Base-by-base conservation (phyloP, 2,113 vertebrate species). In the Eonycteris spelaea region DNA sequence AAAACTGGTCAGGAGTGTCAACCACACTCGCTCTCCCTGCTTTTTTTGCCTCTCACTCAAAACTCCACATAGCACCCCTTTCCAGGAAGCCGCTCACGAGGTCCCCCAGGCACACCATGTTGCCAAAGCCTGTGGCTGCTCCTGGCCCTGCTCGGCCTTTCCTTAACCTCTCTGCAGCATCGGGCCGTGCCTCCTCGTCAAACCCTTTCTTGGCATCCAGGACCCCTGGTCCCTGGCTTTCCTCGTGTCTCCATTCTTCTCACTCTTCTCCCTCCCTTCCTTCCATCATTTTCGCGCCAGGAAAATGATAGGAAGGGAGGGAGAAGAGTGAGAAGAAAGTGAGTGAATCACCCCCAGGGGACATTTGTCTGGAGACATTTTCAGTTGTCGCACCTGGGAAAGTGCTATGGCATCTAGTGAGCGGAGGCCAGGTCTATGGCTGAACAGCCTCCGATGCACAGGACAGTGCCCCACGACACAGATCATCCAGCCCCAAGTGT, bases 351-450 rank as follows among this genome's bases (percentile, higher is more conserved):
- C 16, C 21, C 4, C 13, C 53, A 59, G 33, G 75, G 78, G 55
- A 82, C 40, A 24, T 51, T 53, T 73, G 82, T 73, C 77, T 91
- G 38, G 73, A 91, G 78, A 61, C 19, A 33, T 22, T 33, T 90
- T 30, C 59, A 18, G 65, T 28, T 15, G 11, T 57, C 65, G 45
- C 70, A 67, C 24, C 28, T 45, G 43, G 33, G 57, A 40, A 86
- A 12, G 35, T 40, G 57, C 67, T 19, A 8, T 13, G 8, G 26
- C 77, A 53, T 24, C 28, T 9, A 12, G 59, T 15, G 43, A 75
- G 53, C 4, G 16, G 45, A 40, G 33, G 40, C 11, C 8, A 4
- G 28, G 43, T 30, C 19, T 38, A 53, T 35, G 73, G 35, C 71
- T 21, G 28, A 79, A 18, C 33, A 26, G 1, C 13, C 51, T 16